Evolutionary conservation across 2,888 invertebrate species (phyloP), one percentile per base, ranked within the genome.

Genomic region (Sthenelais limicola): DNA sequence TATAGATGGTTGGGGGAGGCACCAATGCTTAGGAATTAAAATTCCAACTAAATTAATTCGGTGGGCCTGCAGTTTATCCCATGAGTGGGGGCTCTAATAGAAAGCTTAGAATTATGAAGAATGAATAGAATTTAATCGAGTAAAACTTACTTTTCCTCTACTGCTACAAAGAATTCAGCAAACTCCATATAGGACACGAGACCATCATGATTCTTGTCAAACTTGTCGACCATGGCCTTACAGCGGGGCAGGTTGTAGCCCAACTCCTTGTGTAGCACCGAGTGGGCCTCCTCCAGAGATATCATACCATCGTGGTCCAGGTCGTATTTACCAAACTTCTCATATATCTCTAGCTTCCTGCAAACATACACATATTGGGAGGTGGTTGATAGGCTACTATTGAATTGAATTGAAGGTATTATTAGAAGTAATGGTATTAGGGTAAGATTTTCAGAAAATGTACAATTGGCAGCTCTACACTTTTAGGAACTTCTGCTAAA

Each of bases 251-350:
- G 49, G 24, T 47, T 73, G 73, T 70, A 74, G 28, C 76, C 76
- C 21, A 76, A 43, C 56, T 76, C 76, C 28, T 58, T 43, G 67
- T 74, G 72, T 28, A 76, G 68, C 21, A 76, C 71, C 32, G 28
- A 24, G 52, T 74, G 71, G 15, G 70, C 97, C 88, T 97, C 96
- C 82, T 93, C 91, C 85, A 97, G 94, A 88, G 92, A 93, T 71
- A 99, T 92, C 76, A 89, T 90, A 0, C 94, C 95, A 89, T 99
- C 97, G 21, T 90, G 90, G 88, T 98, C 92, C 38, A 81, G 88
- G 88, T 99, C 98, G 88, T 72, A 76, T n/a, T 69, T 68, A 18
- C 76, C 76, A 48, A 76, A 76, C 71, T 70, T 76, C 32, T 76
- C 74, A 47, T 74, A 76, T 26, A 76, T 76, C 67, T 76, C 76